Evolutionary conservation across 2,113 vertebrate species (phyloP), one percentile per base, ranked within the genome.

Genomic region (Mixornis gularis): DNA sequence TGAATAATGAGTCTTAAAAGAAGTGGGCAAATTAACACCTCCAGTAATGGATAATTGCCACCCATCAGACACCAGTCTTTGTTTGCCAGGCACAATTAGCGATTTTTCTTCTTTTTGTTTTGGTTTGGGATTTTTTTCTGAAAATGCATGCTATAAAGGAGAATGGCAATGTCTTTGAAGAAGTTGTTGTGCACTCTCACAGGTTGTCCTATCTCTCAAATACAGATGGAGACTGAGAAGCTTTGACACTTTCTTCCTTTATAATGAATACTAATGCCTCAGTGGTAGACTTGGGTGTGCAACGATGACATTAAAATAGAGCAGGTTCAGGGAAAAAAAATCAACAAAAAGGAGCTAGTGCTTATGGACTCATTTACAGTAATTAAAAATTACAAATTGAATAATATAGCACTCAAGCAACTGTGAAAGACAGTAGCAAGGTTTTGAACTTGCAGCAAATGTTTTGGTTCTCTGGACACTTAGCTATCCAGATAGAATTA

Each of bases 331-430:
- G 0, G 3, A 12, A n/a, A 24, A 17, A 30, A 43, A 20, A 20
- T 12, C 9, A 38, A 38, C 38, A 38, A 3, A 14, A n/a, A 25
- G 18, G 0, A 24, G 0, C 5, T 58, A 29, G 1, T 38, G 5
- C 3, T 2, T 2, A 49, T 13, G 4, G 8, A 9, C 8, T 79
- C 16, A 10, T 79, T 82, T 89, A 56, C 20, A 15, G 5, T 16
- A 72, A 68, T 73, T 40, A 83, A 25, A 66, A 62, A 53, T 53
- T 58, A 19, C 6, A 44, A 41, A 34, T 51, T 53, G 17, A 58
- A 34, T 2, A n/a, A 34, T 48, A 60, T 34, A 18, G 2, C 43
- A 41, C 10, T 48, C 18, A 7, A 83, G 16, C 7, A 77, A 53
- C 30, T 55, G 25, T 52, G 41, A 69, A 76, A 69, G 16, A 17